Evolutionary conservation across 1,140 invertebrate species (phyloP).

Genomic region (Lepidotrigona ventralis): DNA sequence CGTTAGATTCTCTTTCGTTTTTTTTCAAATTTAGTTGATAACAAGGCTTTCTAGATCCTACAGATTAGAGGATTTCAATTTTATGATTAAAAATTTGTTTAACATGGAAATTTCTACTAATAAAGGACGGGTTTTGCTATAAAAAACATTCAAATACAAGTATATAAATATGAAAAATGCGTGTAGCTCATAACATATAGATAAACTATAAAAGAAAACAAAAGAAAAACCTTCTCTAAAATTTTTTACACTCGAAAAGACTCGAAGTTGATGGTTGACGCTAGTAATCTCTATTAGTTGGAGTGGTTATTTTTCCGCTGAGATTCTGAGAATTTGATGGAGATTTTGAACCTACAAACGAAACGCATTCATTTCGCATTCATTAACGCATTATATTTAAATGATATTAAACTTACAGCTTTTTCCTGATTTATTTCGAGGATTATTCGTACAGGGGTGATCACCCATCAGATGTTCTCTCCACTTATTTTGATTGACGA

Average conservation of each 20-base stretch:
- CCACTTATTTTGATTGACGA: constrained; percentile 81
- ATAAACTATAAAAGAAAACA: constrained; percentile 69
- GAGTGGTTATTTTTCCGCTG: constrained; percentile 74
- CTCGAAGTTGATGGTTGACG: constrained; percentile 56
- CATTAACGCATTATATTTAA: background rate
- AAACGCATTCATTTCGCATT: background rate
- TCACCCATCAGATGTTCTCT: constrained; percentile 85
- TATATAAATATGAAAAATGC: constrained; percentile 77
- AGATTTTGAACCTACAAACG: constrained; percentile 74
- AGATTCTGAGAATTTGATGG: constrained; percentile 75
- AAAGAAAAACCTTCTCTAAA: constrained; percentile 66
- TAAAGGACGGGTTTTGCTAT: constrained; percentile 75
- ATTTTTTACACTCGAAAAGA: constrained; percentile 53
- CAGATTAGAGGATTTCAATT: constrained; percentile 51
- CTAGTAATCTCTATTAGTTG: constrained; percentile 75
- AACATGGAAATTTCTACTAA: constrained; percentile 50
- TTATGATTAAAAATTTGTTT: constrained; percentile 54
- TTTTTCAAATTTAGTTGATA: constrained; percentile 37
- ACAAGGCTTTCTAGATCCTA: constrained; percentile 53
- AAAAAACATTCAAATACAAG: constrained; percentile 68
- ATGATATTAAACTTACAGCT: constrained; percentile 67
- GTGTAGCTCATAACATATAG: constrained; percentile 68
- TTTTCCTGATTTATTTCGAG: constrained; percentile 76
- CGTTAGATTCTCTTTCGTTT: background rate
- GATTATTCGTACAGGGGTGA: constrained; percentile 81